Base-by-base conservation (phyloP, 2,113 vertebrate genomes). In the Beaufortia kweichowensis region DNA sequence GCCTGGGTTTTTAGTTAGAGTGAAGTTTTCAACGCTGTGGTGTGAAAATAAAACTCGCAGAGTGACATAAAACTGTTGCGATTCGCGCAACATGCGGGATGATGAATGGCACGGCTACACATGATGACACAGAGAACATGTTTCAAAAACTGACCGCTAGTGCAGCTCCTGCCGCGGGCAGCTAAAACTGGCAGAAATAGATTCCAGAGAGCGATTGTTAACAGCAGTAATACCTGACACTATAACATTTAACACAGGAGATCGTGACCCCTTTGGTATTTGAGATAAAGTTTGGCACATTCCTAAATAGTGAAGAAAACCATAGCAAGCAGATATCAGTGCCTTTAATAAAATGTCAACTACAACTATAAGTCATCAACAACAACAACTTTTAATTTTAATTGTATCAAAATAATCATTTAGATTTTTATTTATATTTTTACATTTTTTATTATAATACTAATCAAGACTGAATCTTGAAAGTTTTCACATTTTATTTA, bases 1-100 rank as follows among this genome's bases (percentile, higher is more conserved):
- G 26, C 23, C 26, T 56, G 41, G 64, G 23, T 31, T 50, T 71
- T 46, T 41, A 57, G 31, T 71, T 57, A 55, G 61, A 56, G 56
- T 59, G 17, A 74, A 24, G 35, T 61, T 61, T 60, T 48, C 35
- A 61, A 43, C 21, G 14, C 69, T 11, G 15, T 61, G 56, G 26
- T 21, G 21, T 28, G 41, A 3, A 46, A 66, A 28, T 48, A 43
- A 23, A 46, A 48, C 14, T 2, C 17, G 19, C 60, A 62, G 60
- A 35, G 62, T 46, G 63, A 67, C 29, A 69, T 33, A 69, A 53
- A 69, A 29, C n/a, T 23, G 19, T 43, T 33, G 8, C 50, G 28
- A 29, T 53, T 31, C n/a, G 57, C 33, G 23, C 26, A 68, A 53
- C 26, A 53, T 35, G 8, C 53, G 19, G 53, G 67, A 57, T 70